Conservation (phyloP, 2,113 vertebrate species). For the Oncorhynchus clarkii region DNA sequence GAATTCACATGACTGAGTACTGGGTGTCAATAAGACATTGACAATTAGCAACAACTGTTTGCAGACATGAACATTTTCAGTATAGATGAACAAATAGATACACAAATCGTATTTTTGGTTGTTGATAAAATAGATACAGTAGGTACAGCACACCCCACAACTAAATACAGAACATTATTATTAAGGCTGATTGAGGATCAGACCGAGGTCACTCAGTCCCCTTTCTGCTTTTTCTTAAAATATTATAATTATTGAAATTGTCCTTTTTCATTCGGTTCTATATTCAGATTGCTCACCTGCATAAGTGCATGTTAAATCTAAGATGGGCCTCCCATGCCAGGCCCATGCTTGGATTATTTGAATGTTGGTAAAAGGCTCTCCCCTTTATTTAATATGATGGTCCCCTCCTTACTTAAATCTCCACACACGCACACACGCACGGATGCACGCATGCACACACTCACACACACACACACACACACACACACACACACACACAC, state of each 20-base stretch:
- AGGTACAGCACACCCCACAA: not conserved
- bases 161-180: slow-evolving; percentile 1
- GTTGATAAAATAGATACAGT: not conserved
- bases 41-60: no score
- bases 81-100: not conserved
- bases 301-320: slow-evolving; percentile 45
- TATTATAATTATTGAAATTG: slow-evolving; percentile 62
- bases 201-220: slow-evolving; percentile 10
- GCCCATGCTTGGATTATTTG: slow-evolving; percentile 56
- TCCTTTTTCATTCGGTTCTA: slow-evolving; percentile 39
- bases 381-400: slow-evolving; percentile 67
- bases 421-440: slow-evolving; percentile 6
- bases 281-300: slow-evolving; percentile 54
- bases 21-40: no score
- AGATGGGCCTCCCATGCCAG: not conserved
- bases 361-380: slow-evolving; percentile 51
- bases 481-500: not conserved
- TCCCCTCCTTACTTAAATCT: slow-evolving; percentile 17
- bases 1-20: no score
- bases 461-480: not conserved
- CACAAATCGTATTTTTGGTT: not conserved
- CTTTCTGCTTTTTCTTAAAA: slow-evolving; percentile 43
- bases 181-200: slow-evolving; percentile 40
- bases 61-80: not conserved
- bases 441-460: not conserved